phyloP scores from a whole-genome alignment of 2,888 invertebrate genomes.

The Spialia ferax region DNA sequence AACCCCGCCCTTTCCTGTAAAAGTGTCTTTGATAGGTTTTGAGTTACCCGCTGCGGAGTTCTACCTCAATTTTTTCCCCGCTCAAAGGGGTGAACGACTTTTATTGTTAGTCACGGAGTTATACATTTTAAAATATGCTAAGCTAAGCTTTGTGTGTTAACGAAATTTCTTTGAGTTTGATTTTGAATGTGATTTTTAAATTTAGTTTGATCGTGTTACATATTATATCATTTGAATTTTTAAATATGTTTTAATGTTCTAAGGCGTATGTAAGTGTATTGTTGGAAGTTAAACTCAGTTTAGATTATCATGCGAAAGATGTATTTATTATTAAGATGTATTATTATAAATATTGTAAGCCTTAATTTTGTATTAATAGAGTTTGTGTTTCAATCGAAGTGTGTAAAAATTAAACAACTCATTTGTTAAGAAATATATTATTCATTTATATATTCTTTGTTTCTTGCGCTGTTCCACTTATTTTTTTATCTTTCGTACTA shows the following conservation, averaged over 20 bases:
- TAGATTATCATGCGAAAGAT: too few species aligned
- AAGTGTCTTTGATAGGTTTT: conserved; percentile 27
- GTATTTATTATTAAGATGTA: too few species aligned
- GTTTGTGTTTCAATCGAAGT: background rate
- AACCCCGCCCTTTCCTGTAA: background rate
- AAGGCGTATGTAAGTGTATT: too few species aligned
- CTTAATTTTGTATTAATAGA: too few species aligned
- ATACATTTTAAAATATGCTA: conserved; percentile 18
- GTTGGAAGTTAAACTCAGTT: too few species aligned
- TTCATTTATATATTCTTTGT: background rate
- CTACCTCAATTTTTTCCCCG: conserved; percentile 14
- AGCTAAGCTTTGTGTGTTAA: background rate
- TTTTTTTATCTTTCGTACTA: background rate
- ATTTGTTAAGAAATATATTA: background rate
- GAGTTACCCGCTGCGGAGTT: conserved; percentile 11
- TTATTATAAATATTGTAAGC: too few species aligned
- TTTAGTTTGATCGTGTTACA: too few species aligned
- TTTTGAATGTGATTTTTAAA: background rate
- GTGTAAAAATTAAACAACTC: background rate
- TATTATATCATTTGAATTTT: too few species aligned
- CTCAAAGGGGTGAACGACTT: conserved; percentile 15
- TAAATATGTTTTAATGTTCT: too few species aligned
- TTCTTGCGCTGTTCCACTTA: background rate
- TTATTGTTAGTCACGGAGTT: conserved; percentile 7
- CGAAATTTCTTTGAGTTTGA: background rate